Evolutionary conservation across 2,113 vertebrate genomes (phyloP).

Genomic region (Ictidomys tridecemlineatus): DNA sequence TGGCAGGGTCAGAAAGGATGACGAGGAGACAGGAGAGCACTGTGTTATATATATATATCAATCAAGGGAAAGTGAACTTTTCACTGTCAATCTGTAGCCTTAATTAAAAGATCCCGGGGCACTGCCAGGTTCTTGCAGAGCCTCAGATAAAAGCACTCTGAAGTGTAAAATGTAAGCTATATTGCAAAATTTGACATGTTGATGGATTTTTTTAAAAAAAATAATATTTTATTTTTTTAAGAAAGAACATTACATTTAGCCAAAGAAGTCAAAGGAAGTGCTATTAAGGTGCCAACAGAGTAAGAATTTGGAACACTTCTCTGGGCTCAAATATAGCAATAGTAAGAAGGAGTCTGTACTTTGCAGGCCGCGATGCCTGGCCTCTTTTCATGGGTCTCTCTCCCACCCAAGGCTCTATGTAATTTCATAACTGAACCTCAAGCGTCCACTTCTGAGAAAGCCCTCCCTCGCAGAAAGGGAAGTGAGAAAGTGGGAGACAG

Average conservation of each 20-base stretch:
- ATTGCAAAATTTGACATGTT: neutral
- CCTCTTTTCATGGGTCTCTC: neutral
- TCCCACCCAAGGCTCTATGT: neutral
- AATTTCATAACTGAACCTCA: neutral
- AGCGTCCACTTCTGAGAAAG: neutral
- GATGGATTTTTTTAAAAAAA: neutral
- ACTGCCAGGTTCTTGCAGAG: neutral
- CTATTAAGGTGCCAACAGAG: neutral
- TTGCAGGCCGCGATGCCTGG: too few relatives aligned
- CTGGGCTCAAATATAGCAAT: neutral
- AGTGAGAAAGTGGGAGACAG: too few relatives aligned
- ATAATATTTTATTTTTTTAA: neutral
- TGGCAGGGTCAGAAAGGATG: neutral
- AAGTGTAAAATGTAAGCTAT: neutral
- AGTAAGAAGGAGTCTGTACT: neutral
- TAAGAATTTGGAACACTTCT: neutral
- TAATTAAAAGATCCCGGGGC: neutral
- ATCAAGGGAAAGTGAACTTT: neutral
- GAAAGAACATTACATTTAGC: neutral
- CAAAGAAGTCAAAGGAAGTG: conserved; percentile 1
- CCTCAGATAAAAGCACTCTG: neutral
- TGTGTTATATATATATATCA: neutral
- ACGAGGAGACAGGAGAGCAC: neutral
- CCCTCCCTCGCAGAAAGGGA: too few relatives aligned
- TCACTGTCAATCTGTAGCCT: neutral